Base-by-base conservation (phyloP, 1,140 invertebrate genomes). In the Ceratitis capitata region DNA sequence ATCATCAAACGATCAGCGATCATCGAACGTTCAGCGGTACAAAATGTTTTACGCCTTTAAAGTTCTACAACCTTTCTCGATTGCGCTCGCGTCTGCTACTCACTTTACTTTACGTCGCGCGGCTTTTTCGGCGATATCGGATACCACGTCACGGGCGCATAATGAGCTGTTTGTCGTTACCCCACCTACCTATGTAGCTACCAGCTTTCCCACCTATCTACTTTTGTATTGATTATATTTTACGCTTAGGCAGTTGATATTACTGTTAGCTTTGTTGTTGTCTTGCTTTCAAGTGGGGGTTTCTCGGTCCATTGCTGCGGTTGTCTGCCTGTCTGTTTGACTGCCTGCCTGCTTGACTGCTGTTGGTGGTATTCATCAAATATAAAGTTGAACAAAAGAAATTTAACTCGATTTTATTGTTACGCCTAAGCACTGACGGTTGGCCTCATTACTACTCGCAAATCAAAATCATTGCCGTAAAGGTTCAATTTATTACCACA, bases 401-500 rank as follows among this genome's bases (percentile, higher is more conserved):
- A 78, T 78, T 45, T 39, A 9, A 26, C 69, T 78, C 16, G 69
- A 56, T n/a, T n/a, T 56, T 78, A 42, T 78, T 78, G 69, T 78
- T 78, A 78, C 69, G 69, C 69, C 69, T 78, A 14, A n/a, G 51
- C 23, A 23, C 23, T 3, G 19, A 56, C 39, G 1, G 35, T 9
- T 39, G 10, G n/a, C 6, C 32, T 35, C 39, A 7, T 42, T 78
- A n/a, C 12, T 42, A 39, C 69, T 78, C n/a, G 69, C 69, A 78
- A 78, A 78, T 78, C 69, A 45, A 78, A 78, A 78, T 78, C 69
- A 78, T 45, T 78, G 69, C 69, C 69, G 42, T 47, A 78, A 78
- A 78, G 69, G 69, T 78, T 78, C 69, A 78, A 78, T 78, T 45
- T 78, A 78, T 78, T 78, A 78, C 69, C 39, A 78, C 39, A 78